phyloP scores from a whole-genome alignment of 2,113 vertebrate species.

The Coryphaenoides rupestris region DNA sequence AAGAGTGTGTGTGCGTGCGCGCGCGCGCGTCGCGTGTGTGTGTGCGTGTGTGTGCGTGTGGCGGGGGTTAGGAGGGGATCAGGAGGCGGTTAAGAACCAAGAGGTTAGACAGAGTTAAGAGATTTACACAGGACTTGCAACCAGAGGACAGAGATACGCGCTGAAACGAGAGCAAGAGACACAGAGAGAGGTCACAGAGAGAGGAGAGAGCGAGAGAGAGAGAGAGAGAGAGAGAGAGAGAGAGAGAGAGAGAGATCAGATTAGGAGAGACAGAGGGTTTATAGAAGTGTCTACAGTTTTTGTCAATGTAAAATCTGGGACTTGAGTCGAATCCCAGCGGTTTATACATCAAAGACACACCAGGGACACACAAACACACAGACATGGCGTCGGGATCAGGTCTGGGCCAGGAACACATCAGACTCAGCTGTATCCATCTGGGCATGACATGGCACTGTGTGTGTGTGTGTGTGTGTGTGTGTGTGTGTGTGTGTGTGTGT shows the following conservation, averaged over 20 bases:
- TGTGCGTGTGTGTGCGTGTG: too few relatives aligned
- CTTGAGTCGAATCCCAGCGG: background rate
- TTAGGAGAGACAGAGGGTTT: background rate
- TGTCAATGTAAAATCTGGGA: background rate
- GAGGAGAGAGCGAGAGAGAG: background rate
- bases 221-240: background rate
- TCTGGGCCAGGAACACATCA: too few relatives aligned
- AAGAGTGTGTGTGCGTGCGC: background rate
- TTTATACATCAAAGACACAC: conserved; percentile 11
- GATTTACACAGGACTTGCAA: background rate
- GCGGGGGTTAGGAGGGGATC: too few relatives aligned
- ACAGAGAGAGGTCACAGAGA: conserved; percentile 1
- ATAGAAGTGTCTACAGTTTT: conserved; percentile 16
- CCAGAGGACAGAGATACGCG: background rate
- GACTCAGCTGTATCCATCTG: too few relatives aligned
- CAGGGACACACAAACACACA: background rate
- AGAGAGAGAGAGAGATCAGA: conserved; percentile 7
- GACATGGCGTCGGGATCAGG: background rate
- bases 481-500: too few relatives aligned
- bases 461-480: too few relatives aligned
- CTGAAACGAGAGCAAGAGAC: background rate
- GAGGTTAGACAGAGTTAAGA: conserved; percentile 2
- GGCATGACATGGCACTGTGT: too few relatives aligned
- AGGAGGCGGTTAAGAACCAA: too few relatives aligned
- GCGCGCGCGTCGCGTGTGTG: too few relatives aligned